Evolutionary conservation across 2,113 vertebrate genomes (phyloP).

Genomic region (Columba janthina): DNA sequence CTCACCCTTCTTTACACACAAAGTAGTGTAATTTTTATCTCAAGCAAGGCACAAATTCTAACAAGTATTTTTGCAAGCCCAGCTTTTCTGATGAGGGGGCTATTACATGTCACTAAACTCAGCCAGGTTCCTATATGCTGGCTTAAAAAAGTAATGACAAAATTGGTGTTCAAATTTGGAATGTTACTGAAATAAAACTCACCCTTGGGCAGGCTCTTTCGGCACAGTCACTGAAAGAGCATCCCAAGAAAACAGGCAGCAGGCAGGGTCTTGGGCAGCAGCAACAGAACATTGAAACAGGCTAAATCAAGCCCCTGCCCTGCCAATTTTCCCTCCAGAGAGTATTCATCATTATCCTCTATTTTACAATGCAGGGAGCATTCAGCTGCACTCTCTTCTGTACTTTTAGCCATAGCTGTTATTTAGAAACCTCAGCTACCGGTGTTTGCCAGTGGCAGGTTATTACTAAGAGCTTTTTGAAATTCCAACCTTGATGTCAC

Average conservation of each 20-base stretch:
- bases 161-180: neutral
- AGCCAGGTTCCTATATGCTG: neutral
- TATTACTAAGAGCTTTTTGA: neutral
- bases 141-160: neutral
- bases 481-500: neutral
- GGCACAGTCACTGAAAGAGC: neutral
- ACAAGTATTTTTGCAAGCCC: neutral
- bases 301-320: neutral
- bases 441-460: neutral
- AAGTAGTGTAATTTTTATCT: neutral
- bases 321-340: neutral
- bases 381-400: neutral
- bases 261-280: neutral
- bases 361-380: neutral
- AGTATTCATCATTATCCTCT: neutral
- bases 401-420: neutral
- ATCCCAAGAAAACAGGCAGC: neutral
- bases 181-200: neutral
- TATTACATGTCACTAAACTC: neutral
- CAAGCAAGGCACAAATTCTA: neutral
- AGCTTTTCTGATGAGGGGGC: neutral
- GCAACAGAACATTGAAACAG: neutral
- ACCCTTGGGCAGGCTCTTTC: neutral
- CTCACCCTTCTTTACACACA: neutral
- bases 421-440: neutral